Evolutionary conservation across 1,140 invertebrate species (phyloP), one percentile per base, ranked within the genome.

Genomic region (Steinernema khuongi): DNA sequence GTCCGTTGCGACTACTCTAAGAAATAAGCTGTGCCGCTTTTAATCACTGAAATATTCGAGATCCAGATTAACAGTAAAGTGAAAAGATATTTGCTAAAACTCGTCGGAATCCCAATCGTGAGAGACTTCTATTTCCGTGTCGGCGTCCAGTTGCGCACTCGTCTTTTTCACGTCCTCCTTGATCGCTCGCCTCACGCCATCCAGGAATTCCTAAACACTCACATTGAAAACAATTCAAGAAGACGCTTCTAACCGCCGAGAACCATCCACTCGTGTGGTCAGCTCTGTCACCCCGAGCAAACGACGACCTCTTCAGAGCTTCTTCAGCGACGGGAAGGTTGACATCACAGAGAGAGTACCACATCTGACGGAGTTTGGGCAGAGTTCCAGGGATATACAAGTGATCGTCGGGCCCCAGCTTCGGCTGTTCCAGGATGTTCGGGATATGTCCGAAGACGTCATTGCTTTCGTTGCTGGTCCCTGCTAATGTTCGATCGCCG

Each of bases 311-410:
- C 1, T 30, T 69, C 1, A 79, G 69, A 26, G 79, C 67, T 26
- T 82, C 80, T 28, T 80, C 72, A 11, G 79, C 83, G 28, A 70
- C 30, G 1, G 81, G 79, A 36, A 84, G 33, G 14, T 76, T 71
- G n/a, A 85, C 79, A 60, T 85, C 82, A 43, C 79, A 84, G 0
- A 84, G 71, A 41, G 69, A 79, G 72, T 85, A 84, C 83, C 83
- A 84, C 80, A 84, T 85, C 73, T 84, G 82, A 19, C 82, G 76
- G 31, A 80, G 43, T 19, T 77, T 50, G 2, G 82, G 82, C 36
- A 84, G 31, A 31, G 31, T 4, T 18, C 81, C 80, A 19, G 29
- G 26, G 7, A 50, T 1, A 22, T 33, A 22, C 22, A 60, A 19
- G 1, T 31, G 68, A 17, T 72, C 43, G 4, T 74, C 50, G 50